Base-by-base conservation (phyloP, 2,797 vertebrate genomes). In the Platyrinchus mystaceus region DNA sequence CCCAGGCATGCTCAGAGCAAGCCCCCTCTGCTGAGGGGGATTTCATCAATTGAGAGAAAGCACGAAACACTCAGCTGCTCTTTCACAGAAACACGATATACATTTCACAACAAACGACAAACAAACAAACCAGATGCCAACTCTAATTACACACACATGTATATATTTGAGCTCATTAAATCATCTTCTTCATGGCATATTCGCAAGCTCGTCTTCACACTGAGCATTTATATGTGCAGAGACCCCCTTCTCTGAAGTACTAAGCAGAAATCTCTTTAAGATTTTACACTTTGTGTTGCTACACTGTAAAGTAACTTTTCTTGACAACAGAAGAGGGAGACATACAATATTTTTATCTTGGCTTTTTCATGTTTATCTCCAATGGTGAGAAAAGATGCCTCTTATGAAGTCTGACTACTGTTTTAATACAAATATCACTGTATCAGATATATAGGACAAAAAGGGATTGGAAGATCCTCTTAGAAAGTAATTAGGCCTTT, bases 161-260 rank as follows among this genome's bases (percentile, higher is more conserved):
- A 77, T 80, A 83, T 62, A 87, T 87, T 84, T 92, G 39, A 89
- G 55, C 58, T 93, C 26, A 32, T 94, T 90, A 89, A 92, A 87
- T 83, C 37, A 27, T 91, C 70, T 69, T 50, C 44, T 82, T 64
- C 60, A 43, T 34, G 39, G 26, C 53, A 73, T 44, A 62, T 91
- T 81, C 53, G 75, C 62, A 92, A 75, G 26, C 36, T 60, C 68
- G 28, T 69, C 46, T 78, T 78, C 6, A 1, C 10, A 3, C 14
- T 77, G 41, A 87, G 46, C 34, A 83, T 92, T 89, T 91, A 83
- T 79, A 92, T 83, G 17, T 77, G 63, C 23, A 89, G 64, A 71
- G 37, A 70, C 15, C 21, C 26, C 16, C 30, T 80, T 53, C 46
- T 36, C 60, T 89, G 71, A 79, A 87, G 37, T 39, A 83, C 10